Percentiles rank a stretch among this genome's conserved stretches.
phyloP scores from a whole-genome alignment of 2,797 vertebrate species.

The Varecia variegata region DNA sequence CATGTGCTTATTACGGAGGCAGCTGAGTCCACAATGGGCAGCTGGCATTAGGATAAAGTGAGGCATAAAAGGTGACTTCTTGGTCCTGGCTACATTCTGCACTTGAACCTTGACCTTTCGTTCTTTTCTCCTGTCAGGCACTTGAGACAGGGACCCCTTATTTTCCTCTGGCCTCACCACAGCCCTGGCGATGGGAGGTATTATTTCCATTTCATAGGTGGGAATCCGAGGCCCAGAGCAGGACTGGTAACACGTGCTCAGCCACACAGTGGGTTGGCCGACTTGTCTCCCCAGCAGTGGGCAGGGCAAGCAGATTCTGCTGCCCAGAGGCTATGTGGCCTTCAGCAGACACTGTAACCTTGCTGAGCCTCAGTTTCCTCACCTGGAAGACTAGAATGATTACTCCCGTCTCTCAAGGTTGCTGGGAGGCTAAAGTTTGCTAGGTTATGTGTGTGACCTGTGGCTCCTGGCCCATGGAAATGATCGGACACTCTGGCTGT shows the following conservation, averaged over 20 bases:
- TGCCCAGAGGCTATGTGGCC: not conserved
- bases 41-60: not conserved
- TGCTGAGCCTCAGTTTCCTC: not conserved
- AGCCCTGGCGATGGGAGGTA: not conserved
- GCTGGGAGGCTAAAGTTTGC: not conserved
- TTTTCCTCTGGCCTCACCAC: not conserved
- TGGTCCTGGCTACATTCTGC: not conserved
- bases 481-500: not conserved
- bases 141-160: not conserved
- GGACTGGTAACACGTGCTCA: too few species aligned
- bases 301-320: not conserved
- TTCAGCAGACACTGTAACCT: not conserved
- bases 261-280: accelerated
- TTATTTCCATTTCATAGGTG: not conserved
- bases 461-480: not conserved
- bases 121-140: not conserved
- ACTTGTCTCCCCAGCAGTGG: not conserved
- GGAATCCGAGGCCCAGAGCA: not conserved
- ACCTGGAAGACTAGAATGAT: not conserved
- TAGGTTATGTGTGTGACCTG: too few species aligned
- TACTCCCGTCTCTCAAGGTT: not conserved
- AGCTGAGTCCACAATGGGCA: not conserved
- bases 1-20: not conserved
- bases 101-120: not conserved
- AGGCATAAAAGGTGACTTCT: not conserved